Percentiles rank a stretch among this genome's conserved stretches.
Conservation (phyloP, 2,113 vertebrate genomes). For the Chauna torquata region DNA sequence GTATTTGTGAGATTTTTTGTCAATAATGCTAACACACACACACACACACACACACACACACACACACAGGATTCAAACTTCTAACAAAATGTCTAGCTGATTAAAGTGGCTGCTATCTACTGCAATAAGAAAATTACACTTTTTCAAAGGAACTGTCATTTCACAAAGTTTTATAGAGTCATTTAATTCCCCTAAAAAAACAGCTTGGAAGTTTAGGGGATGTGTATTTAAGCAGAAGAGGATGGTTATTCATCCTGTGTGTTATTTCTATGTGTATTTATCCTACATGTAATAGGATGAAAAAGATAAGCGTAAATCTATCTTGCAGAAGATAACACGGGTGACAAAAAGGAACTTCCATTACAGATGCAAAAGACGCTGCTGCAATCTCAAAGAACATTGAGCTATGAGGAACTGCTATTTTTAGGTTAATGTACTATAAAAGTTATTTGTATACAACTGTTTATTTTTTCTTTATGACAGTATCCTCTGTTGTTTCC, state of each 20-base stretch:
- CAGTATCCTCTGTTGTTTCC: not conserved
- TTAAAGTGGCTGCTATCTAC: slow-evolving; percentile 30
- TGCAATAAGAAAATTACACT: not conserved
- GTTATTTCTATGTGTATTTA: not conserved
- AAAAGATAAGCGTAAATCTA: not conserved
- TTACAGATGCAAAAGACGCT: not conserved
- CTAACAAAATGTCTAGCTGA: not conserved
- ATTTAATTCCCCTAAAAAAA: not conserved
- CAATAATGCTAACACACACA: slow-evolving; percentile 1
- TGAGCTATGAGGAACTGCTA: not conserved
- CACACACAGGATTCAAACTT: slow-evolving; percentile 13
- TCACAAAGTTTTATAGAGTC: not conserved
- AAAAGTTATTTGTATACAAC: not conserved
- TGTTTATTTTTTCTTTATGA: not conserved
- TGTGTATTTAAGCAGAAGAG: not conserved
- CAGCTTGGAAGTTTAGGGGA: not conserved
- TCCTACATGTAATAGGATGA: not conserved
- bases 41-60: slow-evolving; percentile 1
- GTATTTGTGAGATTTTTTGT: not conserved
- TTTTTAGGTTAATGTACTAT: not conserved
- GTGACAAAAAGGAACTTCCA: not conserved
- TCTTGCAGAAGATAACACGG: not conserved
- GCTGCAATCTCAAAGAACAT: not conserved
- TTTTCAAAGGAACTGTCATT: slow-evolving; percentile 50
- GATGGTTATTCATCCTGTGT: not conserved